Conservation (phyloP, 2,888 invertebrate species). For the Leucozona laternaria region DNA sequence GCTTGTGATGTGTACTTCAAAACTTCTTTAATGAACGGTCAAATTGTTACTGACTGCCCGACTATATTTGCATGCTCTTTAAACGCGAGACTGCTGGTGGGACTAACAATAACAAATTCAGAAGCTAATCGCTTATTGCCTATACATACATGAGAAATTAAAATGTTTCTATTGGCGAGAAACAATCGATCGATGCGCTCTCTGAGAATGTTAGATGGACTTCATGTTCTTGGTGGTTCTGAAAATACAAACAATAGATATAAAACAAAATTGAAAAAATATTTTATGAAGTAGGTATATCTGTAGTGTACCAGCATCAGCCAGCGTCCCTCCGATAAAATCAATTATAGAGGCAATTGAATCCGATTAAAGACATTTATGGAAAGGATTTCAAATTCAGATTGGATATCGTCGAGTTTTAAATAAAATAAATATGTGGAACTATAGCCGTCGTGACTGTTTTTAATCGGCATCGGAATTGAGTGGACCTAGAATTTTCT, state of each 20-base stretch:
- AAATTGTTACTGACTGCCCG: conserved; percentile 5
- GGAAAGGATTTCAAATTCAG: too few species aligned
- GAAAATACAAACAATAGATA: background rate
- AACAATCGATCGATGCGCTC: background rate
- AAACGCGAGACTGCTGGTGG: background rate
- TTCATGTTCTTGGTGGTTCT: background rate
- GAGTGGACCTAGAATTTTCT: too few species aligned
- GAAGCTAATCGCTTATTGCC: background rate
- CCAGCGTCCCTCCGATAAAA: too few species aligned
- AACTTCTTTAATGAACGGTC: background rate
- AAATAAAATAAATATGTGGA: too few species aligned
- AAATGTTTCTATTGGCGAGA: background rate
- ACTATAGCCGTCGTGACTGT: too few species aligned
- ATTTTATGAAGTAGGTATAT: background rate
- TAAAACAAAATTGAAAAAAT: background rate
- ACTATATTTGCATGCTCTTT: background rate
- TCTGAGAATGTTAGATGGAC: background rate
- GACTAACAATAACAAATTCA: background rate
- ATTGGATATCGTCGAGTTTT: too few species aligned
- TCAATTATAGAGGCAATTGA: too few species aligned
- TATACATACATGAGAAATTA: background rate
- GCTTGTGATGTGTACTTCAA: background rate
- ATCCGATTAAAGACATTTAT: too few species aligned
- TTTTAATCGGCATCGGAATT: too few species aligned
- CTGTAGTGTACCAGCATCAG: too few species aligned